Base-by-base conservation (phyloP, 2,797 vertebrate genomes). In the Macropodus opercularis region DNA sequence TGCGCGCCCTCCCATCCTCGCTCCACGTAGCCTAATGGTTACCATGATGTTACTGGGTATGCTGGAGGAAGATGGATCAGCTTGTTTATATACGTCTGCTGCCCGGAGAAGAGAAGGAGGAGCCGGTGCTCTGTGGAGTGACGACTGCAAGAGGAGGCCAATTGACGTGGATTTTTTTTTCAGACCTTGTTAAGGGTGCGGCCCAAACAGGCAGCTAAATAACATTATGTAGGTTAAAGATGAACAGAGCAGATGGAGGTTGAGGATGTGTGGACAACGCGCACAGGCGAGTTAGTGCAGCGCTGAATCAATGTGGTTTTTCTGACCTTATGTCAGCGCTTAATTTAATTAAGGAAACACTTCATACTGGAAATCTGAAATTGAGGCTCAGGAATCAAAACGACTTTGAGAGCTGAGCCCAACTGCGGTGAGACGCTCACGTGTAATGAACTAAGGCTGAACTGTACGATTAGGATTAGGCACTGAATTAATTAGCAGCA, bases 11-110 rank as follows among this genome's bases (percentile, higher is more conserved):
- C 87, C 82, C 85, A 49, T 79, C 81, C 2, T 48, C 46, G 80
- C 69, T 71, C 69, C 87, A 78, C 85, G 85, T 85, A n/a, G 34
- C 34, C 5, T 35, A 83, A 79, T 39, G 81, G 65, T 82, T 62
- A 34, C 77, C 65, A 15, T 76, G 83, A 87, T 90, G 90, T 90
- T 89, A 90, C 88, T 80, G 85, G 89, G 89, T 79, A 88, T 55
- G 85, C 88, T 86, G 80, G 78, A 56, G 81, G 80, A 80, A 81
- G 86, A 89, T 80, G 83, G 84, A 84, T 80, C 85, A 46, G 75
- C 58, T 78, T 80, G 85, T 85, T 90, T 91, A 87, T 90, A 90
- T 90, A 89, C 81, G 83, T 84, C 81, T 72, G 80, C 77, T 73
- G 84, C 81, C 72, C 74, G 72, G 73, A 78, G 83, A 50, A 74